Conservation (phyloP, 2,113 vertebrate species). For the Vidua chalybeata region DNA sequence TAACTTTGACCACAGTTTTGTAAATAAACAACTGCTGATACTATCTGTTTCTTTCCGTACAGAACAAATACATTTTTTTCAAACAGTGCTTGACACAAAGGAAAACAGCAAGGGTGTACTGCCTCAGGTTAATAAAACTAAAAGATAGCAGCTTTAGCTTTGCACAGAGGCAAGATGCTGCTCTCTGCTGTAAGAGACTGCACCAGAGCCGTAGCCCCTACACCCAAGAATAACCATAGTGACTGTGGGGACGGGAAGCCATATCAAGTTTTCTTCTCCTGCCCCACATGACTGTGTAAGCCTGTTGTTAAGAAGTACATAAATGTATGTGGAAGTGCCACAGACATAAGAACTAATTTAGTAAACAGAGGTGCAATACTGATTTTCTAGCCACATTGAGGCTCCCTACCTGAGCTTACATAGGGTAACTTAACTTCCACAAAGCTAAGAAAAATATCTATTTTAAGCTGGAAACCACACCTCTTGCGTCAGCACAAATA, state of each 20-base stretch:
- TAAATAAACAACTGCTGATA: slow-evolving; percentile 14
- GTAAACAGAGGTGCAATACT: neutral
- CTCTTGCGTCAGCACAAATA: neutral
- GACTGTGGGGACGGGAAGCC: neutral
- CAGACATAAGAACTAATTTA: neutral
- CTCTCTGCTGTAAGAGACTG: slow-evolving; percentile 29
- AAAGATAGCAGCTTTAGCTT: neutral
- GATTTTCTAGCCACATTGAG: neutral
- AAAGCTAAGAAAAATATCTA: neutral
- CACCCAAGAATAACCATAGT: neutral
- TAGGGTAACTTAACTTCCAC: neutral
- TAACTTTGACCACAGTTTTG: neutral
- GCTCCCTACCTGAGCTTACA: neutral
- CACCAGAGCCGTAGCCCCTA: neutral
- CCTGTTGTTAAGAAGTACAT: neutral
- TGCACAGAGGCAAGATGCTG: slow-evolving; percentile 7
- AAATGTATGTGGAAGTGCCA: neutral
- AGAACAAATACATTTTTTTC: slow-evolving; percentile 30
- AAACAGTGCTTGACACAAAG: neutral
- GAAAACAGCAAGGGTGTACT: neutral
- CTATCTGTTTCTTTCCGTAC: neutral
- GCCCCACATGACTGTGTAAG: neutral
- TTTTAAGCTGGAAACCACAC: neutral
- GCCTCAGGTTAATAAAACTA: neutral
- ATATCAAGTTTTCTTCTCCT: neutral